These are phyloP conservation scores for Syngnathus floridae DNA, from an alignment of 2,113 vertebrate species.

Conservation along the genomic window DNA sequence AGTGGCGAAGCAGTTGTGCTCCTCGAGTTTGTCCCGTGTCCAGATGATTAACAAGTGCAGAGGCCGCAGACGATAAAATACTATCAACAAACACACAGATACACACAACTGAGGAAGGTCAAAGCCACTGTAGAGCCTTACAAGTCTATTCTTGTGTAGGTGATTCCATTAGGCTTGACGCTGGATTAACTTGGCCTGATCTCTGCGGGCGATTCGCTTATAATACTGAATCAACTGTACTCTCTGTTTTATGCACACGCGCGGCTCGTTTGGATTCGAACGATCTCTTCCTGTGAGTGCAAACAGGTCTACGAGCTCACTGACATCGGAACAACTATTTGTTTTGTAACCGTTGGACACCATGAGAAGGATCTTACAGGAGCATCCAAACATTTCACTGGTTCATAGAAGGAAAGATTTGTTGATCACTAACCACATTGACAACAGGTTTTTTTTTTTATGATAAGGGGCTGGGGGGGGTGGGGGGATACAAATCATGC, in stretches of 20 bases:
- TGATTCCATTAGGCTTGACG: constrained; percentile 59
- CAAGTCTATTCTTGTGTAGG: constrained; percentile 54
- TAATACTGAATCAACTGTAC: constrained; percentile 1
- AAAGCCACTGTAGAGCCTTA: constrained; percentile 39
- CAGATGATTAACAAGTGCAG: neutral
- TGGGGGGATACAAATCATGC: neutral
- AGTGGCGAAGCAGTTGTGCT: neutral
- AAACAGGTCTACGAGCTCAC: neutral
- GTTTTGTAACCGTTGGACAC: constrained; percentile 12
- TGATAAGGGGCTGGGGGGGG: too few species aligned
- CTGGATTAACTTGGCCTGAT: constrained; percentile 54
- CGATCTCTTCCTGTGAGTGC: neutral
- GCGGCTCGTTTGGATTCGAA: constrained; percentile 3
- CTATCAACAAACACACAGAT: constrained; percentile 11
- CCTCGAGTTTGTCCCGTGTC: neutral
- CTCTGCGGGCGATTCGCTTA: constrained; percentile 39
- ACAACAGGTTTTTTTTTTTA: neutral
- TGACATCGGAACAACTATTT: constrained; percentile 1
- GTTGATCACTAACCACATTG: neutral
- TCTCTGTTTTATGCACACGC: neutral
- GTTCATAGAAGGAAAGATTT: neutral
- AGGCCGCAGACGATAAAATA: constrained; percentile 16
- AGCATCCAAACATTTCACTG: neutral
- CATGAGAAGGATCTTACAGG: constrained; percentile 32
- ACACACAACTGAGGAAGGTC: constrained; percentile 26